Base-by-base conservation (phyloP, 2,888 invertebrate genomes). In the Epistrophe grossulariae region DNA sequence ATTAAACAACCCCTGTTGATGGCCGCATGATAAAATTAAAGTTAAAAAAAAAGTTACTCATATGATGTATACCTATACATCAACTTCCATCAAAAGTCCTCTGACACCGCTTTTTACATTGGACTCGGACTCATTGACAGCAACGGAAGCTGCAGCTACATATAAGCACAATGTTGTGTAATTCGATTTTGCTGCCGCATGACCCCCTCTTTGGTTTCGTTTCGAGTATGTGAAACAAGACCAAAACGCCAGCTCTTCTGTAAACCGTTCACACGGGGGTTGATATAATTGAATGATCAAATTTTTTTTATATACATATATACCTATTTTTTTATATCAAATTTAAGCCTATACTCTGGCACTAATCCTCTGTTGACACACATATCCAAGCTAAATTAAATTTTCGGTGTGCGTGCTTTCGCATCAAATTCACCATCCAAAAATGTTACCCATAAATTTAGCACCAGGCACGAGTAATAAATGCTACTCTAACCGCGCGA, bases 341-440 rank as follows among this genome's bases (percentile, higher is more conserved):
- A 64, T 60, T 64, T 68, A 50, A 68, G 10, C 74, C 40, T 50
- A 31, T 38, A 35, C 52, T 52, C n/a, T 19, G 35, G 19, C 66
- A 72, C 83, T 79, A 71, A 79, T 83, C 82, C 74, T 31, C 66
- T 83, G 72, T 87, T 82, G 78, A 79, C 78, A 71, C 74, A 85
- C 52, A 83, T 45, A 62, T 66, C 17, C 28, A 11, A 38, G 48
- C 28, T 19, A 60, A 87, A 83, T 83, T 87, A 79, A 87, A 79
- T 83, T 83, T 24, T 76, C 48, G 31, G 24, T 17, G 83, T 83
- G 87, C 87, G 79, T 83, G 87, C 87, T 71, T 66, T 55, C 40
- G 83, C 87, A 87, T 79, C 79, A 55, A 83, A 83, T 83, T 83
- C 68, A 62, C 73, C n/a, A 55, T 79, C 74, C 64, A 43, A 79